Evolutionary conservation across 2,888 invertebrate genomes (phyloP).

Genomic region (Flexamia atlantica): DNA sequence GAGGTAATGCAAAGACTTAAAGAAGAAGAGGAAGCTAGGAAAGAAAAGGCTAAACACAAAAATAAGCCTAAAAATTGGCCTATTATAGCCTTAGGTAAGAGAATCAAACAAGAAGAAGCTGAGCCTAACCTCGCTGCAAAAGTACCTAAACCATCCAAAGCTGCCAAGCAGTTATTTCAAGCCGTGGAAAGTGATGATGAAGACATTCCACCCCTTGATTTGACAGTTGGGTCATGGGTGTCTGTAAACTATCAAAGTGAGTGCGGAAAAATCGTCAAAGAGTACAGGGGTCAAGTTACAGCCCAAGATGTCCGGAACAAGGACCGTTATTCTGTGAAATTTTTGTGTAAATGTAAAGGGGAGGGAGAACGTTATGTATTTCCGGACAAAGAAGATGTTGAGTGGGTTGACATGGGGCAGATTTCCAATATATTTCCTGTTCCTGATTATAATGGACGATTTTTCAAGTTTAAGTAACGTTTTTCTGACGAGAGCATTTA

Average conservation of each 20-base stretch:
- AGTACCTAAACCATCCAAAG: not conserved
- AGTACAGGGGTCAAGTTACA: slow-evolving; percentile 57
- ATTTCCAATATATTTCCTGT: slow-evolving; percentile 50
- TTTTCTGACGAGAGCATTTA: not conserved
- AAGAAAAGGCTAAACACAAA: not conserved
- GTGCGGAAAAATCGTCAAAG: slow-evolving; percentile 25
- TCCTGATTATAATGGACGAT: slow-evolving; percentile 50
- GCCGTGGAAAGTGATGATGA: slow-evolving; percentile 8
- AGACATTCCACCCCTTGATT: slow-evolving; percentile 8
- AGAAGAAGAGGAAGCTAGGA: slow-evolving; percentile 34
- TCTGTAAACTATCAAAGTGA: slow-evolving; percentile 52
- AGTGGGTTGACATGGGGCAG: slow-evolving; percentile 42
- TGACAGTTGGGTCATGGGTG: slow-evolving; percentile 57
- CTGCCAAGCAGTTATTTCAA: not conserved
- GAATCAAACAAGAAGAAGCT: slow-evolving; percentile 36
- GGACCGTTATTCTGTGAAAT: slow-evolving; percentile 30
- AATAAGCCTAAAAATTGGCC: slow-evolving; percentile 5
- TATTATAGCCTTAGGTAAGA: not conserved
- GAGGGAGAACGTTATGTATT: slow-evolving; percentile 45
- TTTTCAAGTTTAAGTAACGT: slow-evolving; percentile 24
- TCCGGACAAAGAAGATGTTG: slow-evolving; percentile 52
- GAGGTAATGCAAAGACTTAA: slow-evolving; percentile 50
- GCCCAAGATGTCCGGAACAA: slow-evolving; percentile 28
- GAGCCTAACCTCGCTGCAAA: not conserved
- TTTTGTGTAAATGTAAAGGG: slow-evolving; percentile 46